Conservation (phyloP, 2,113 vertebrate species). For the Cephalopholis sonnerati region DNA sequence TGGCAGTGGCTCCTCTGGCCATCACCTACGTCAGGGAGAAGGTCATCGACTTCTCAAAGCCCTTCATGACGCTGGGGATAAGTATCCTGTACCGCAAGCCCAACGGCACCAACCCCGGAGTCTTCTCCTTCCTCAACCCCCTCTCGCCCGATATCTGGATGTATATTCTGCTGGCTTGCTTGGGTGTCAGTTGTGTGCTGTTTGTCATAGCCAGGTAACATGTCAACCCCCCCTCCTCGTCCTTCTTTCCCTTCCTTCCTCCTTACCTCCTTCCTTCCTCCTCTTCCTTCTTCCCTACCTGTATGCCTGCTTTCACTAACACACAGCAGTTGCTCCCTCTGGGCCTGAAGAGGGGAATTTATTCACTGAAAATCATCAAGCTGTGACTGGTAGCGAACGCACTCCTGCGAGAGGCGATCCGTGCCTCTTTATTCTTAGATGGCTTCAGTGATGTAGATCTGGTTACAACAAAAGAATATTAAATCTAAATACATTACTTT, state of each 20-base stretch:
- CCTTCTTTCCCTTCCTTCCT: conserved; percentile 72
- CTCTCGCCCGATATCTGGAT: conserved; percentile 99
- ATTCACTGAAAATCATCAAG: conserved; percentile 45
- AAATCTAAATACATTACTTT: conserved; percentile 5
- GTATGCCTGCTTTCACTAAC: conserved; percentile 45
- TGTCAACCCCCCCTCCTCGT: conserved; percentile 80
- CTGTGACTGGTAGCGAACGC: conserved; percentile 15
- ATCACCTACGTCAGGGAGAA: conserved; percentile 98
- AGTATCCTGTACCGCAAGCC: conserved; percentile 99
- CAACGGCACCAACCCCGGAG: conserved; percentile 94
- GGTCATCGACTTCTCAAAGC: conserved; percentile 99
- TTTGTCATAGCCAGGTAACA: conserved; percentile 99
- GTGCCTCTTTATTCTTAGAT: conserved; percentile 17
- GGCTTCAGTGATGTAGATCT: not conserved
- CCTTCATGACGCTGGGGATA: conserved; percentile 96
- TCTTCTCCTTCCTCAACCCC: conserved; percentile 99
- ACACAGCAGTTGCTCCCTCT: conserved; percentile 39
- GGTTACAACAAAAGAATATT: not conserved
- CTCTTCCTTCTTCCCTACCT: conserved; percentile 87
- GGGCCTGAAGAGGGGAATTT: conserved; percentile 14
- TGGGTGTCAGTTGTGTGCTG: conserved; percentile 99
- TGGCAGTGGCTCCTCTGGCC: conserved; percentile 96
- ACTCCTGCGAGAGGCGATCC: not conserved
- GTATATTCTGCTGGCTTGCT: conserved; percentile 99
- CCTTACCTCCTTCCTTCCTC: conserved; percentile 86